Evolutionary conservation across 2,797 vertebrate species (phyloP), one percentile per base, ranked within the genome.

Genomic region (Pseudomugil tenellus): DNA sequence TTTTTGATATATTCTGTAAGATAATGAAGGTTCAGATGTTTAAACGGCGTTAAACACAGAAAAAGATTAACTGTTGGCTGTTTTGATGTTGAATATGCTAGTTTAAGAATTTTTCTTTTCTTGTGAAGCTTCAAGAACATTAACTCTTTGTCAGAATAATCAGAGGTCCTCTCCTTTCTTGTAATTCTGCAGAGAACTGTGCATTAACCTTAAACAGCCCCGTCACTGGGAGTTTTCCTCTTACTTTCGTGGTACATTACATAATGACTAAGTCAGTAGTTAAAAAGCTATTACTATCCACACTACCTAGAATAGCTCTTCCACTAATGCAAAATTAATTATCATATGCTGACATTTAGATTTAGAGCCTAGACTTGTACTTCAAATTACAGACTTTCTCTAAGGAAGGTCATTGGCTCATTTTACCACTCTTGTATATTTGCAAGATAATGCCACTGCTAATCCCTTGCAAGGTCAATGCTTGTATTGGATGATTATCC

Each of bases 381-480:
- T 84, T 75, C 25, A 77, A 71, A 77, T 67, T 19, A 31, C 39
- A 83, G 89, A 87, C 70, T 87, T 88, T 85, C 51, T 78, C 68
- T 79, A 70, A 34, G 55, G 79, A 92, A 91, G 90, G 91, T 92
- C 85, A 88, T 56, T 49, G 35, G 4, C 58, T 23, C 81, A 80
- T 84, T 87, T 84, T 84, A 79, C 79, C 76, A 67, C 87, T 85
- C 89, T 77, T 91, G 86, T 92, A 85, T 89, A 91, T 92, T 85
- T 80, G 48, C 73, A 77, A 85, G 88, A 89, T 91, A 91, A 90
- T 85, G 51, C 85, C 52, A 2, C 53, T 61, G 76, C 84, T 93
- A 93, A 93, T 93, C 90, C 91, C 57, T 75, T 41, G 69, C 91
- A 92, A 92, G 91, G 92, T 92, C 91, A 91, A 57, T 34, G 59